Percentiles rank a stretch among this genome's conserved stretches.
Conservation (phyloP, 23 tunicate genomes). For the Clavelina lepadiformis region DNA sequence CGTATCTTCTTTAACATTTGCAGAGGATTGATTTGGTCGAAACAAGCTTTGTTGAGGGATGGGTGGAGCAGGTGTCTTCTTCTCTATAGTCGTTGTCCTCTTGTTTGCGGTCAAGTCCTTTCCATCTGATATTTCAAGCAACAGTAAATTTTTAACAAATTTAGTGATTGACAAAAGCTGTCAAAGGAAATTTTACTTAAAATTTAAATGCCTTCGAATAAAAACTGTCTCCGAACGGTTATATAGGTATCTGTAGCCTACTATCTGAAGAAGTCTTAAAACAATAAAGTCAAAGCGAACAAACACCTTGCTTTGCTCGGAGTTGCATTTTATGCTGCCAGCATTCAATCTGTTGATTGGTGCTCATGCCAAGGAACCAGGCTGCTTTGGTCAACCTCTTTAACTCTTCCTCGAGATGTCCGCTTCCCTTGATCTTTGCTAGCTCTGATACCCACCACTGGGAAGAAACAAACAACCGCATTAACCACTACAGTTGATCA, state of each 20-base stretch:
- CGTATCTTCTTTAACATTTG: no score
- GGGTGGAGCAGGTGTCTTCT: no score
- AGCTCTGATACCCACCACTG: constrained; percentile 81
- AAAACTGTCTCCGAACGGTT: neutral
- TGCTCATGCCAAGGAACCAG: constrained; percentile 52
- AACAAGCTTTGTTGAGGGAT: no score
- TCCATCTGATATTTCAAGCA: no score
- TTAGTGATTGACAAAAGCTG: no score
- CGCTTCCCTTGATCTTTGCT: constrained; percentile 20
- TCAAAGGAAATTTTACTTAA: no score
- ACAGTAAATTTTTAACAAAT: no score
- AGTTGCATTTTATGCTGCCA: constrained; percentile 80
- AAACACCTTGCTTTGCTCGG: constrained; percentile 16
- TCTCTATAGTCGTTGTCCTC: no score
- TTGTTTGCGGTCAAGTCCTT: no score
- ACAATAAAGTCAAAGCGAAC: neutral
- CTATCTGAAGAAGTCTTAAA: neutral
- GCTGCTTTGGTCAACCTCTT: constrained; percentile 21
- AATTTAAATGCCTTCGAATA: no score
- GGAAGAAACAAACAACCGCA: neutral
- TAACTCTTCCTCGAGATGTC: constrained; percentile 29
- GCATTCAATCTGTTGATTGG: constrained; percentile 65
- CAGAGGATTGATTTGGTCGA: no score
- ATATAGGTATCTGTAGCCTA: neutral
- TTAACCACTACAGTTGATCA: no score